phyloP scores from a whole-genome alignment of 2,888 invertebrate genomes.

The Calameuta pallipes region DNA sequence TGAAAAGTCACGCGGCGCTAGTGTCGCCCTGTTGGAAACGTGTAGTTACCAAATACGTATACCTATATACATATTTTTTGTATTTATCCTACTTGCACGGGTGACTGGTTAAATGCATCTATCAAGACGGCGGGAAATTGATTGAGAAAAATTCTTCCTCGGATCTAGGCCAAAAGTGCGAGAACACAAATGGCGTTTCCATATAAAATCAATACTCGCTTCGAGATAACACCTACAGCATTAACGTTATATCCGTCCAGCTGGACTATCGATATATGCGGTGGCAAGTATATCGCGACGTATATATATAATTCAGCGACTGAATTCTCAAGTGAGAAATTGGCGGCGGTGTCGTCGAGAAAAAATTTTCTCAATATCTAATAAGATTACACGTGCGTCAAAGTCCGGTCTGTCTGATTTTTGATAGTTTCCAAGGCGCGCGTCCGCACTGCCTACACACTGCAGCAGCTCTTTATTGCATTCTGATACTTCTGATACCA shows the following conservation, averaged over 20 bases:
- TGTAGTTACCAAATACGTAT: not conserved
- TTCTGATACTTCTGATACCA: not conserved
- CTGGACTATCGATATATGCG: not conserved
- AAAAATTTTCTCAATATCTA: not conserved
- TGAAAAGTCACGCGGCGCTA: not conserved
- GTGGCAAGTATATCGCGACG: not conserved
- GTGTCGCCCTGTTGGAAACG: not conserved
- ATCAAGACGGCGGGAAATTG: not conserved
- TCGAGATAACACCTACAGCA: not conserved
- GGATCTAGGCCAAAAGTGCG: conserved; percentile 43
- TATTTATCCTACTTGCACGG: not conserved
- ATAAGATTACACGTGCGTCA: not conserved
- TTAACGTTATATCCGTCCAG: not conserved
- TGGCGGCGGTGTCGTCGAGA: not conserved
- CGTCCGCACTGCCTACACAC: not conserved
- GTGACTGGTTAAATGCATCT: not conserved
- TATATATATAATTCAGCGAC: not conserved
- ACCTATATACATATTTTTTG: not conserved
- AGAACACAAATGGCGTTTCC: conserved; percentile 27
- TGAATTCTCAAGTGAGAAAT: not conserved
- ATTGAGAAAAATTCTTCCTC: not conserved
- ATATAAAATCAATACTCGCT: not conserved
- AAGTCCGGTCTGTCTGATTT: not conserved
- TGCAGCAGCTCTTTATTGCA: not conserved
- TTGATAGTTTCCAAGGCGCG: not conserved